Evolutionary conservation across 2,888 invertebrate genomes (phyloP).

Genomic region (Catocala nupta): DNA sequence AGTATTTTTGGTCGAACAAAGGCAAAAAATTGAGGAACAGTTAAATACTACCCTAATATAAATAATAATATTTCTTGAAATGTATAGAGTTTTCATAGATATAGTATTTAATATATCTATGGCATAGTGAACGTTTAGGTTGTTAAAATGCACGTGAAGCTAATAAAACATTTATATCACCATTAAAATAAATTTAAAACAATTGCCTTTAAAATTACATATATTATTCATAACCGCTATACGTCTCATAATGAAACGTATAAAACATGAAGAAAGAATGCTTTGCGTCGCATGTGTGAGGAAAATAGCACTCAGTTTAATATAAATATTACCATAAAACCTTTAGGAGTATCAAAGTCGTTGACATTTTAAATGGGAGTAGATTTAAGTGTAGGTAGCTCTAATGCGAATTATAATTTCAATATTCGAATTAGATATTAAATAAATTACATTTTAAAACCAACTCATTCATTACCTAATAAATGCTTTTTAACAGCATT

Average conservation of each 20-base stretch:
- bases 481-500: no score
- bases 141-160: no score
- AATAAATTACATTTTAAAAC: no score
- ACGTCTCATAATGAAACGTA: slow-evolving; percentile 3
- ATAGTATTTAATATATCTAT: no score
- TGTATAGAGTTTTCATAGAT: no score
- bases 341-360: neutral
- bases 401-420: neutral
- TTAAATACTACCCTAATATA: no score
- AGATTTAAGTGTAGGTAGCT: neutral
- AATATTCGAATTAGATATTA: no score
- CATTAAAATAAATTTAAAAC: neutral
- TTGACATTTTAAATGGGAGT: neutral
- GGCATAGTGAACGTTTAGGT: no score
- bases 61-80: no score
- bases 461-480: no score
- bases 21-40: no score
- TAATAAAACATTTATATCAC: neutral
- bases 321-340: slow-evolving; percentile 22
- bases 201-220: neutral
- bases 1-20: no score
- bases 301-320: slow-evolving; percentile 20
- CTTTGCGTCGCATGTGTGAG: neutral
- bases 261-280: slow-evolving; percentile 2
- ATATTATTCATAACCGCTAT: neutral